phyloP scores from a whole-genome alignment of 2,888 invertebrate genomes.

The Tillus elongatus region DNA sequence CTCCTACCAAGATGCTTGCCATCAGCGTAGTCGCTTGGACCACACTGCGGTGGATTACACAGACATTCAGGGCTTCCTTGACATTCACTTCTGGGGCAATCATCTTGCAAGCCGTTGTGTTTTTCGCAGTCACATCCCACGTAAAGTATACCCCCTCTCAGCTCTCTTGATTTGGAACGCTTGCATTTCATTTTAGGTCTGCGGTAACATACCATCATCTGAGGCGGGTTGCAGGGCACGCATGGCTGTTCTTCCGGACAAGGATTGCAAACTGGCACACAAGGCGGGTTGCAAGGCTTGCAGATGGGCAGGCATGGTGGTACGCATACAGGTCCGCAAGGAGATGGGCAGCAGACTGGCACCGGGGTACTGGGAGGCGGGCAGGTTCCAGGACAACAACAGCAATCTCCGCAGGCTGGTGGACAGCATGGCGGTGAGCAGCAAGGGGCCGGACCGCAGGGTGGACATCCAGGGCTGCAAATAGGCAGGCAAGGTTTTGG shows the following conservation, averaged over 20 bases:
- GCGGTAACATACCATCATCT: conserved; percentile 48
- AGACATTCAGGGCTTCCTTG: conserved; percentile 43
- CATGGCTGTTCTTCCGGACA: conserved; percentile 49
- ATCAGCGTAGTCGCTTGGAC: conserved; percentile 36
- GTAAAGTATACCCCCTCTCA: conserved; percentile 46
- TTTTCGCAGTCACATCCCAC: conserved; percentile 50
- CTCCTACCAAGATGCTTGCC: conserved; percentile 32
- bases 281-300: conserved; percentile 43
- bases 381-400: conserved; percentile 18
- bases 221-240: conserved; percentile 49
- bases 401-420: conserved; percentile 39
- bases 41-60: conserved; percentile 42
- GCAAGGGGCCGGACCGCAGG: conserved; percentile 33
- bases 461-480: conserved; percentile 43
- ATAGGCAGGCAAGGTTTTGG: conserved; percentile 51
- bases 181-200: conserved; percentile 37
- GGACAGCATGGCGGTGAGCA: conserved; percentile 41
- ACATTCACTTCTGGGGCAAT: conserved; percentile 47
- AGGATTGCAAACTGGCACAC: conserved; percentile 44
- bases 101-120: conserved; percentile 51
- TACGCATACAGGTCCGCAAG: conserved; percentile 47
- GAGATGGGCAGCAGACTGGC: conserved; percentile 29
- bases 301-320: conserved; percentile 44
- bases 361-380: conserved; percentile 35
- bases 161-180: conserved; percentile 46